These are phyloP conservation scores for Palythoa grandis DNA, from an alignment of 92 coral and sea anemone genomes.

Conservation along the genomic window DNA sequence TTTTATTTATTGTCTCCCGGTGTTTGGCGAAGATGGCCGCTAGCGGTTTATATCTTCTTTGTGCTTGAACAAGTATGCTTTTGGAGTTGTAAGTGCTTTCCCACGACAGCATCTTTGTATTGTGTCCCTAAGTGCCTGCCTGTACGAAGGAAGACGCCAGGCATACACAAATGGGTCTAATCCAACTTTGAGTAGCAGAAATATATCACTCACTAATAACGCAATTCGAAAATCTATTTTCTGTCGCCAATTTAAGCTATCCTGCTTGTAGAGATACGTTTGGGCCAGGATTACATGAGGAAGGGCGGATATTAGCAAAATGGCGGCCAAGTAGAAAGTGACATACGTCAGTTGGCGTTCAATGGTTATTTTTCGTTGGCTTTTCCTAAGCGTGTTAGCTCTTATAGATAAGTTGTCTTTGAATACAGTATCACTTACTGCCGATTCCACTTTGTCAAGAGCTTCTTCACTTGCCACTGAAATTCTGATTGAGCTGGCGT, in stretches of 20 bases:
- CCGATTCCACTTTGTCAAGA: not conserved
- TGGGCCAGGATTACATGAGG: slow-evolving; percentile 42
- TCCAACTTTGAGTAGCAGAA: slow-evolving; percentile 36
- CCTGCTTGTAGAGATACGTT: slow-evolving; percentile 9
- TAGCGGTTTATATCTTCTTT: slow-evolving; percentile 19
- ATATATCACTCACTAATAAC: slow-evolving; percentile 36
- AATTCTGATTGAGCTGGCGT: not conserved
- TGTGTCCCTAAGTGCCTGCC: slow-evolving; percentile 38
- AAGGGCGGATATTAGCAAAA: slow-evolving; percentile 28
- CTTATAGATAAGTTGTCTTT: slow-evolving; percentile 12
- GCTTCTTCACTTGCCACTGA: slow-evolving; percentile 12
- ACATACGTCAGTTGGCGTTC: slow-evolving; percentile 38
- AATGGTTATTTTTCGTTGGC: slow-evolving; percentile 17
- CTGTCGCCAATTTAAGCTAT: not conserved
- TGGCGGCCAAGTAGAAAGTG: slow-evolving; percentile 34
- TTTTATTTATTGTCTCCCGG: not conserved
- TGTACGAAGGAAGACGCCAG: slow-evolving; percentile 45
- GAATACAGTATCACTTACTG: not conserved
- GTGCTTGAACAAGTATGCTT: slow-evolving; percentile 3
- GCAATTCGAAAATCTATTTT: slow-evolving; percentile 29
- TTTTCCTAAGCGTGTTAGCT: slow-evolving; percentile 26
- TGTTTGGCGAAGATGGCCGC: not conserved
- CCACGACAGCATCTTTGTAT: slow-evolving; percentile 22
- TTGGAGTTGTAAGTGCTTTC: not conserved
- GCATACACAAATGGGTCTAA: slow-evolving; percentile 39